Evolutionary conservation across 2,113 vertebrate genomes (phyloP), one percentile per base, ranked within the genome.

Genomic region (Corvus cornix): DNA sequence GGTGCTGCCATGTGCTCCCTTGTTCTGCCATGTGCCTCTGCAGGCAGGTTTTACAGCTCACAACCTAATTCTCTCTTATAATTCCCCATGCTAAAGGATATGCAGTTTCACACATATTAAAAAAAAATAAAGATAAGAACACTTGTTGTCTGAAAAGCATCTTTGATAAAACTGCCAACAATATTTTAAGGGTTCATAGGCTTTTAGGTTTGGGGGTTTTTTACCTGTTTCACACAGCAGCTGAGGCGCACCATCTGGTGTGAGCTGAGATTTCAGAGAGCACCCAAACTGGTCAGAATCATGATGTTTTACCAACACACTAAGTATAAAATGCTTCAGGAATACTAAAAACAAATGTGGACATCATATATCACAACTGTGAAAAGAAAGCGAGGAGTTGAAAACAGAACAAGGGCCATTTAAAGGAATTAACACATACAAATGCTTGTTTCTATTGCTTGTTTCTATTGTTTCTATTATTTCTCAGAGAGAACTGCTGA

Each of bases 201-300:
- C 7, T 77, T 88, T 39, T 10, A 13, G 4, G 0, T 20, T 26
- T 56, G 20, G 24, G 11, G 3, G 0, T 63, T 43, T 80, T 95
- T 90, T 69, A 97, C 70, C 77, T 97, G 69, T 89, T 96, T 93
- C 41, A 35, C 41, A 43, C 19, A 84, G 83, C 87, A 93, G 76
- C 94, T 96, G 95, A 94, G 46, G 31, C 51, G 96, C 30, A 60
- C 95, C 95, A 97, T 96, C 83, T 96, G 96, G 70, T 51, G 78
- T 53, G 77, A 87, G 20, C 19, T 94, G 80, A 91, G 92, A 95
- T 73, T 83, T 84, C 37, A 39, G 73, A 89, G 39, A 91, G 66
- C 79, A 96, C 83, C 60, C 89, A 92, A 33, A 96, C 46, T 55
- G 80, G 78, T 88, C 78, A 94, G 49, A 95, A 88, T 39, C 59